Base-by-base conservation (phyloP, 1,140 invertebrate species). In the Eciton burchellii region DNA sequence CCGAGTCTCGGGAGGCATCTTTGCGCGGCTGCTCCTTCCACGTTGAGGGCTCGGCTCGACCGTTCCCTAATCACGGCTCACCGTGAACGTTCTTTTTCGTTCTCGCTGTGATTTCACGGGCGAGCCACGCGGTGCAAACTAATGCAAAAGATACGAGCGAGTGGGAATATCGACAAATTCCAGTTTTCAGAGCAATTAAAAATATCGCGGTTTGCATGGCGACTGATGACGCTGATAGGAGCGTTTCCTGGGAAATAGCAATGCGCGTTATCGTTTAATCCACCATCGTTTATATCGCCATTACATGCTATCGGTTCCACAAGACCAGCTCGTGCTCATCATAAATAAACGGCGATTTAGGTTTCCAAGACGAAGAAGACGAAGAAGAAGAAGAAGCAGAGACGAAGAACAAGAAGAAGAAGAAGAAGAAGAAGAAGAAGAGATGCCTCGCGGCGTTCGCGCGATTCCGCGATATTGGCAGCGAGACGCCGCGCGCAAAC, bases 391-490 rank as follows among this genome's bases (percentile, higher is more conserved):
- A 3, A 35, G 2, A 6, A 35, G 35, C n/a, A n/a, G 6, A 35
- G 6, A 35, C 2, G 35, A 35, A 6, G 43, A 76, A n/a, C n/a
- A n/a, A n/a, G 35, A 35, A 35, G 35, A 35, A 35, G 2, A 35
- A 2, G 6, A 35, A 35, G 2, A 3, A 35, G 2, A 6, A 35
- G 35, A 35, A 35, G 6, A 35, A 6, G 35, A 35, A 6, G 43
- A 76, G n/a, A 21, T 29, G 49, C 49, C 45, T 43, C 21, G n/a
- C 19, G 60, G 73, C 35, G 47, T 84, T 79, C 21, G 54, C 60
- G 35, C 49, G 82, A 86, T 86, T 84, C 66, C 8, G 45, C 3
- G 87, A 85, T 85, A 82, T 88, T 71, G 43, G 45, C 14, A 5
- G 19, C 26, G 54, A n/a, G n/a, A 70, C n/a, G 54, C 19, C 59